Base-by-base conservation (phyloP, 2,797 vertebrate genomes). In the Crypturellus tataupa region DNA sequence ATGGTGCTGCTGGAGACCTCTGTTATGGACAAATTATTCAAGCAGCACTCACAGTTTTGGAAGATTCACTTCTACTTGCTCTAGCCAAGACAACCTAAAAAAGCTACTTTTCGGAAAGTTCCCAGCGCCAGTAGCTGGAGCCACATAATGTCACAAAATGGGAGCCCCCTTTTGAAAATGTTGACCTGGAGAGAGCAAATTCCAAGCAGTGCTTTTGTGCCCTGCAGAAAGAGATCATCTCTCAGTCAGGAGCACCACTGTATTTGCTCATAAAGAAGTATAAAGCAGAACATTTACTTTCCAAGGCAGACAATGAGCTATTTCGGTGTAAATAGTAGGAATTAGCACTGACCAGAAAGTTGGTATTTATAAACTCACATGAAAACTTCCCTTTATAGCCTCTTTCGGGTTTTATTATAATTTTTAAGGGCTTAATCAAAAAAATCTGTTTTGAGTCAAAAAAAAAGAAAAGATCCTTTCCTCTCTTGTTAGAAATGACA, bases 101-200 rank as follows among this genome's bases (percentile, higher is more conserved):
- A 33, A 6, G 27, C 0, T 1, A 1, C 33, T 12, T 70, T 23
- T n/a, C 77, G 87, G 40, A 71, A 62, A 47, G 31, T 8, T 60
- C 53, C 67, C 87, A 89, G 67, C 8, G 33, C 70, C 35, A 70
- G 65, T 44, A 84, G 73, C 63, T 49, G 49, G 39, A 81, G 55
- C 35, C 40, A 55, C 25, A 12, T 12, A 46, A 23, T 64, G 21
- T 13, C 8, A 23, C 44, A 40, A 53, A 33, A 59, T 65, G 70
- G 63, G 49, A 67, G 81, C 39, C 51, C 56, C 8, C 21, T 84
- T 33, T 11, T 20, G 40, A 20, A 39, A 23, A 27, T 44, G 68
- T 4, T 42, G 31, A 55, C 64, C 80, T 24, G 53, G 27, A 24
- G 70, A 65, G 51, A 27, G 39, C 44, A 87, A 79, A 82, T 60